These are phyloP conservation scores for Pseudococcus longispinus DNA, from an alignment of 2,888 invertebrate species.

Conservation along the genomic window DNA sequence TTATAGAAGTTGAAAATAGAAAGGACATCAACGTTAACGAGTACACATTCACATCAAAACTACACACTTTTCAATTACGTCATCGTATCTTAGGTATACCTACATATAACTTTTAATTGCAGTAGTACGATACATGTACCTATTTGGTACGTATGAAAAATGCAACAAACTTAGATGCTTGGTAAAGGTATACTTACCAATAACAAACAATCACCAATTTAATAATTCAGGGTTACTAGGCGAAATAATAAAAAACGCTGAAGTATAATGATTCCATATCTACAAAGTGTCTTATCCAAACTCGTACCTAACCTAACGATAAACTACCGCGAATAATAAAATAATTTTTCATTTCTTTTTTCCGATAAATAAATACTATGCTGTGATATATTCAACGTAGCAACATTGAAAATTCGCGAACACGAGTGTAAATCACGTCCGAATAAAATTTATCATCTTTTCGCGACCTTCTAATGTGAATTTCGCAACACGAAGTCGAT, in stretches of 20 bases:
- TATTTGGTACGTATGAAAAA: neutral
- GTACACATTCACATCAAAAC: neutral
- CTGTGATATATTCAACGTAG: neutral
- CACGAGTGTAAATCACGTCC: neutral
- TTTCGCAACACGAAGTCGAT: neutral
- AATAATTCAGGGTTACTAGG: neutral
- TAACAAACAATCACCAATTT: neutral
- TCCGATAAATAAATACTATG: neutral
- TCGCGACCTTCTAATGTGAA: neutral
- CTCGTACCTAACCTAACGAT: neutral
- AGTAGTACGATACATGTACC: neutral
- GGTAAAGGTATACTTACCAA: neutral
- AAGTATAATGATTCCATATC: neutral
- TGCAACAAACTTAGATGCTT: neutral
- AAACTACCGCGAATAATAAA: neutral
- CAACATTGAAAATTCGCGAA: neutral
- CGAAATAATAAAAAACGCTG: neutral
- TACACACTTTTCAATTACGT: neutral
- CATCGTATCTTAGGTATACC: neutral
- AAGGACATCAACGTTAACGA: neutral
- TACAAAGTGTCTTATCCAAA: too few relatives aligned
- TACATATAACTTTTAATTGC: constrained; percentile 10
- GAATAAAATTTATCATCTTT: neutral
- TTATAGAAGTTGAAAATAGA: neutral
- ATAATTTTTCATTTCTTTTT: neutral